These are phyloP conservation scores for Sinotaia quadrata DNA, from an alignment of 2,888 invertebrate genomes.

Conservation along the genomic window DNA sequence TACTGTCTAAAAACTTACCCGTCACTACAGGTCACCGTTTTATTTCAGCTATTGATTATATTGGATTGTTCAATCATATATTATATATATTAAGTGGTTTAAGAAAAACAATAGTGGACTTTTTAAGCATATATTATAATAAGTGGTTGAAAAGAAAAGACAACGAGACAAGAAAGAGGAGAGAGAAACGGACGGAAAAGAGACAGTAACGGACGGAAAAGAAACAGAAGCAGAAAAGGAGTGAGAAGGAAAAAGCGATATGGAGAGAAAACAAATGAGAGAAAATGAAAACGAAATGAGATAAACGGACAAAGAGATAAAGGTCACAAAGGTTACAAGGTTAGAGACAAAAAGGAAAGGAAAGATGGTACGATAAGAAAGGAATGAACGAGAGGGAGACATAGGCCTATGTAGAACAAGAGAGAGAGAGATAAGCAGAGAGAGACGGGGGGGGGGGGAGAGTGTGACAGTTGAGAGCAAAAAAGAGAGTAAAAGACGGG, in stretches of 20 bases:
- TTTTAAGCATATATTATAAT: no score
- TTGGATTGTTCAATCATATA: no score
- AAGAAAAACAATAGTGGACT: no score
- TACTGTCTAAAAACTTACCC: no score
- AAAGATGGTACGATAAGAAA: background rate
- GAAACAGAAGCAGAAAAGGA: background rate
- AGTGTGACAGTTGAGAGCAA: no score
- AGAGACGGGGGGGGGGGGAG: no score
- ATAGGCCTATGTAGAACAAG: background rate
- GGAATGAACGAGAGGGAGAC: background rate
- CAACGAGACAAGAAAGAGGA: background rate
- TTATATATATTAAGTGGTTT: no score
- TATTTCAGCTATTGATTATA: no score
- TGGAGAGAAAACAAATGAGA: background rate
- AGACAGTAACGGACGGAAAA: background rate
- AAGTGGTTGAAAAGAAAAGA: no score
- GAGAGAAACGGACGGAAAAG: background rate
- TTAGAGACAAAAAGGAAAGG: slow-evolving; percentile 1
- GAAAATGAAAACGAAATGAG: background rate
- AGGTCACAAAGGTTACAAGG: background rate
- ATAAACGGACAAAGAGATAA: background rate
- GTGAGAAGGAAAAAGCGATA: background rate
- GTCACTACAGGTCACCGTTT: no score
- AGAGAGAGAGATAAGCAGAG: background rate
- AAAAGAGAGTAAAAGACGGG: no score